phyloP scores from a whole-genome alignment of 1,140 invertebrate genomes.

The Cotesia chilonis region DNA sequence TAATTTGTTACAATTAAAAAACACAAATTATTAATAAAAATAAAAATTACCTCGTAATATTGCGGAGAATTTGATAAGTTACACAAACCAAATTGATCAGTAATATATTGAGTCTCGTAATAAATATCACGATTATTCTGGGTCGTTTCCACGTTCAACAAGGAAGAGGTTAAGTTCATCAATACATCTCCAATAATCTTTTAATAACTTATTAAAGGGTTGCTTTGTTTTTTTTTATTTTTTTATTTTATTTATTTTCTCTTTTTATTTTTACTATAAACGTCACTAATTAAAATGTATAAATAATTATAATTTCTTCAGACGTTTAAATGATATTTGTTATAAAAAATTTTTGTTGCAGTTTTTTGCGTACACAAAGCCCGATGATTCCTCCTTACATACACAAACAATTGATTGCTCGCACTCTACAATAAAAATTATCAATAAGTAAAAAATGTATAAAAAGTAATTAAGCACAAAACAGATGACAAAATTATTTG shows the following conservation, averaged over 20 bases:
- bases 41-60: slow-evolving; percentile 41
- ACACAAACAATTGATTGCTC: too few relatives aligned
- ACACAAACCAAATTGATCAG: slow-evolving; percentile 46
- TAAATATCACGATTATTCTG: slow-evolving; percentile 44
- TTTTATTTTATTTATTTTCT: too few relatives aligned
- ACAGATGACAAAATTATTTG: too few relatives aligned
- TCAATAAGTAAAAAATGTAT: too few relatives aligned
- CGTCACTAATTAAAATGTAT: too few relatives aligned
- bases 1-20: not conserved
- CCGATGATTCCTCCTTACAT: not conserved
- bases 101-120: slow-evolving; percentile 47
- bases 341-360: too few relatives aligned
- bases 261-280: too few relatives aligned
- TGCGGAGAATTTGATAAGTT: slow-evolving; percentile 46
- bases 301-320: too few relatives aligned
- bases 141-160: slow-evolving; percentile 41
- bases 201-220: not conserved
- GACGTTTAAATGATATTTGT: too few relatives aligned
- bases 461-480: too few relatives aligned
- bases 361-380: slow-evolving; percentile 16
- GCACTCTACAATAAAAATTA: too few relatives aligned
- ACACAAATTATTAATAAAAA: slow-evolving; percentile 7
- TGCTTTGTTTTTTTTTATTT: too few relatives aligned
- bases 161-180: slow-evolving; percentile 57
- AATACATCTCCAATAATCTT: slow-evolving; percentile 45